These are phyloP conservation scores for Papilio glaucus DNA, from an alignment of 1,140 invertebrate genomes.

Conservation along the genomic window DNA sequence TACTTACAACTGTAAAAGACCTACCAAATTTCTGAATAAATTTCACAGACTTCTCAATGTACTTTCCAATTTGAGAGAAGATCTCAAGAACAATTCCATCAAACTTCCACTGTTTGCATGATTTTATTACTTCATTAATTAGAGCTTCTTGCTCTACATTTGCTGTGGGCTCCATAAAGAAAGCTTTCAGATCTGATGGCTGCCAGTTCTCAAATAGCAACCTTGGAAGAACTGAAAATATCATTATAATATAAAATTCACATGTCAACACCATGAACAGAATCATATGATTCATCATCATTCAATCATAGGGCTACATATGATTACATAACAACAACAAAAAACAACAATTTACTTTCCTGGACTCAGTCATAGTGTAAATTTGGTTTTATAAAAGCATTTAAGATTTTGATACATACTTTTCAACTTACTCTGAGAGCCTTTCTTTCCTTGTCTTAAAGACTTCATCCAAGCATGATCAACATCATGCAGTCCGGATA, in stretches of 20 bases:
- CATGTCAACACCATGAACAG: no score
- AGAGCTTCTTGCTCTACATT: conserved; percentile 85
- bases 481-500: conserved; percentile 90
- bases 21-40: conserved; percentile 86
- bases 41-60: conserved; percentile 85
- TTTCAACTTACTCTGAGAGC: conserved; percentile 59
- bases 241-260: no score
- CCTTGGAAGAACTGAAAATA: conserved; percentile 91
- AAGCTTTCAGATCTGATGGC: conserved; percentile 85
- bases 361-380: not conserved
- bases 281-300: no score
- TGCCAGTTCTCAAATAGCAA: conserved; percentile 94
- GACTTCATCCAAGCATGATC: conserved; percentile 93
- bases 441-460: conserved; percentile 85
- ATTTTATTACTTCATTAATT: conserved; percentile 84
- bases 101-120: conserved; percentile 88
- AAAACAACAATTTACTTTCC: not conserved
- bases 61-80: conserved; percentile 91
- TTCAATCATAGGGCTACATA: no score
- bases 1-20: conserved; percentile 42
- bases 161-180: conserved; percentile 85
- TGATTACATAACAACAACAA: no score
- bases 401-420: conserved; percentile 50
- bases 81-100: conserved; percentile 95
- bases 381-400: not conserved